Base-by-base conservation (phyloP, 2,888 invertebrate species). In the Frankliniella fusca region DNA sequence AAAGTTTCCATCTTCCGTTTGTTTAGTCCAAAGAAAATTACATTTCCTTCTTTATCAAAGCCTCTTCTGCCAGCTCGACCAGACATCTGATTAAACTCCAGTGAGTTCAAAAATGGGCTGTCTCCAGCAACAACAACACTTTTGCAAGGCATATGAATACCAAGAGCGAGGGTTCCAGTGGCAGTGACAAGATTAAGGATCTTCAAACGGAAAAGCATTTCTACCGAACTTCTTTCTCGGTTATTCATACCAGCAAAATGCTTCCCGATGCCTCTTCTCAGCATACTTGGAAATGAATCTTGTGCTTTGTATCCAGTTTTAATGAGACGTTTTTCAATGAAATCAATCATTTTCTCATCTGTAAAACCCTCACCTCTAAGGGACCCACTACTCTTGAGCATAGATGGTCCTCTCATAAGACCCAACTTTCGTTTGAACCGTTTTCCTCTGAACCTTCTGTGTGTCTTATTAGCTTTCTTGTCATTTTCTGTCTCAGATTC, bases 11-110 rank as follows among this genome's bases (percentile, higher is more conserved):
- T 70, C 61, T 83, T 83, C 0, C 80, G 54, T 12, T 80, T 49
- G 27, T 82, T 80, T 0, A 83, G 18, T 38, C 83, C 83, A 79
- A 54, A 82, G 54, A 82, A 82, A 10, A 82, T 80, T 0, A 99
- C 99, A 0, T 96, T 98, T 0, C 99, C 99, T 0, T 95, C 96
- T 28, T 93, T 92, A 87, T 99, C 99, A 83, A 97, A 91, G 85
- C 97, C 98, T 87, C 99, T 90, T 65, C 99, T 91, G 0, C 99
- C 99, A 0, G 99, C 99, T 80, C 99, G 90, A 0, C 98, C 99
- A 9, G 98, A 98, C 98, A 99, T 99, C 90, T 99, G 98, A 81
- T 85, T 85, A 80, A 83, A 85, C 70, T 85, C 85, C n/a, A 85
- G 82, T 48, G 84, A 83, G 80, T 85, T 85, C 50, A 85, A 82